These are phyloP conservation scores for Aspiorhynchus laticeps DNA, from an alignment of 2,113 vertebrate species.

Conservation along the genomic window DNA sequence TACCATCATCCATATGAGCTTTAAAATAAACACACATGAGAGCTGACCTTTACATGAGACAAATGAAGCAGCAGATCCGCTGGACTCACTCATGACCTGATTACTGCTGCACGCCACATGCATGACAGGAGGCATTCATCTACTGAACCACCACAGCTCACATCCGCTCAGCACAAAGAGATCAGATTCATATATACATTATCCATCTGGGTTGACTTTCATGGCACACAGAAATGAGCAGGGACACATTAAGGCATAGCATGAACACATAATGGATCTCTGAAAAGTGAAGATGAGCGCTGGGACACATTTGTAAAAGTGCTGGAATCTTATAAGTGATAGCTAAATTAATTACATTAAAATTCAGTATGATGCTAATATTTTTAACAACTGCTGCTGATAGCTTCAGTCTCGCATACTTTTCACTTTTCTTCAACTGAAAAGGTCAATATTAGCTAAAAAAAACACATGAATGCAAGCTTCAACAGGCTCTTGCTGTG, in stretches of 20 bases:
- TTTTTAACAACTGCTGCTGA: background rate
- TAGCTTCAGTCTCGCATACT: background rate
- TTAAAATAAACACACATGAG: slow-evolving; percentile 83
- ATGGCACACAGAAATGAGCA: slow-evolving; percentile 3
- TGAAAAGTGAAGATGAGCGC: background rate
- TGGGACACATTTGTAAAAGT: background rate
- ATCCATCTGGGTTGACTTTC: background rate
- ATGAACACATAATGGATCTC: background rate
- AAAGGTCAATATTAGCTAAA: background rate
- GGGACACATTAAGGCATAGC: background rate
- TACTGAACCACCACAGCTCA: slow-evolving; percentile 69
- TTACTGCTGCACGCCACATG: slow-evolving; percentile 74
- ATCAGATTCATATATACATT: background rate
- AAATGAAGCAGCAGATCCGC: slow-evolving; percentile 78
- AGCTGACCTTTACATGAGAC: slow-evolving; percentile 82
- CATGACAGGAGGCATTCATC: slow-evolving; percentile 77
- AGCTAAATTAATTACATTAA: background rate
- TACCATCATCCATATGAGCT: slow-evolving; percentile 77
- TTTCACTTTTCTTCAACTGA: background rate
- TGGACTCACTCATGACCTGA: slow-evolving; percentile 78
- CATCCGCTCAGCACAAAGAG: slow-evolving; percentile 33
- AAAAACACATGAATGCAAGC: background rate
- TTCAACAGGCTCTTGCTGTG: background rate
- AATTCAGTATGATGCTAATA: background rate
- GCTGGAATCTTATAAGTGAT: background rate